These are phyloP conservation scores for Zoanthus sansibaricus DNA, from an alignment of 92 coral and sea anemone species.

Conservation along the genomic window DNA sequence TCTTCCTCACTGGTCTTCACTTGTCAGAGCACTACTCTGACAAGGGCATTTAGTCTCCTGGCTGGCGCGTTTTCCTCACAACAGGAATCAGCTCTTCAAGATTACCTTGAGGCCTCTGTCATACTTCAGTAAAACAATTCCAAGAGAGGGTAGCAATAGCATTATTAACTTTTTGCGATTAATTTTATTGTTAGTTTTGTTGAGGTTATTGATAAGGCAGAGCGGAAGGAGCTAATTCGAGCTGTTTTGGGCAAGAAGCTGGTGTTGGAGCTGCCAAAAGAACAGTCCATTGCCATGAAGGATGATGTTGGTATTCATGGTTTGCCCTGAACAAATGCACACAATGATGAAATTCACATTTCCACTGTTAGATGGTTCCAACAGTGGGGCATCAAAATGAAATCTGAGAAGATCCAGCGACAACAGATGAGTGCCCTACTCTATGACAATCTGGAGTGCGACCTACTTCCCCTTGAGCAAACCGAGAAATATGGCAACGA, in stretches of 20 bases:
- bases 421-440: conserved; percentile 10
- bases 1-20: no score
- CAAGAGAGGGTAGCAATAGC: no score
- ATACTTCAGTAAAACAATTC: no score
- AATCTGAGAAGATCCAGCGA: conserved; percentile 38
- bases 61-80: no score
- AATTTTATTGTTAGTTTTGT: no score
- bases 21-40: no score
- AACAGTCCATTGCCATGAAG: background rate
- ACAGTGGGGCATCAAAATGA: conserved; percentile 36
- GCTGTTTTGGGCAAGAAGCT: no score
- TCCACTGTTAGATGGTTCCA: conserved; percentile 26
- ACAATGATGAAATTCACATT: background rate
- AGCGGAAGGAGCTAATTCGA: conserved; percentile 29
- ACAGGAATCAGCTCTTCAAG: no score
- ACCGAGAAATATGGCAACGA: conserved; percentile 27
- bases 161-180: no score
- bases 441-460: conserved; percentile 1
- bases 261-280: conserved; percentile 18
- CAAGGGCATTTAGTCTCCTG: no score
- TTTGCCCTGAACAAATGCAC: conserved; percentile 14
- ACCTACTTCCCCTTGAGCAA: conserved; percentile 27
- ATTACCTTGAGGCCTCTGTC: no score
- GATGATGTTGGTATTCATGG: conserved; percentile 23
- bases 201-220: conserved; percentile 24